phyloP scores from a whole-genome alignment of 1,140 invertebrate genomes.

The Solen grandis region DNA sequence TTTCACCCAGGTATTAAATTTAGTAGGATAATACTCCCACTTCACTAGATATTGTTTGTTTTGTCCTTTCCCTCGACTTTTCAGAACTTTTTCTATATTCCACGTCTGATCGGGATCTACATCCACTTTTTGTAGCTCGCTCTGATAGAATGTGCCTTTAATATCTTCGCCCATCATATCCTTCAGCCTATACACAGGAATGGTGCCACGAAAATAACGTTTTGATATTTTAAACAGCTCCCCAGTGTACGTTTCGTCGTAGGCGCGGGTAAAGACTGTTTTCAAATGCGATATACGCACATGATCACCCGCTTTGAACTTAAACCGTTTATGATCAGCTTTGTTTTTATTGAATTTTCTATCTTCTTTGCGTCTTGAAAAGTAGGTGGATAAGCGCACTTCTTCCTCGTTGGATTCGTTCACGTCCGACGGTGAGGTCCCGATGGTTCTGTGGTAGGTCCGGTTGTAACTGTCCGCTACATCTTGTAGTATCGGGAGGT shows the following conservation, averaged over 20 bases:
- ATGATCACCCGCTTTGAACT: slow-evolving; percentile 12
- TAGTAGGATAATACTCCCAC: not conserved
- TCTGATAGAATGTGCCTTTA: slow-evolving; percentile 9
- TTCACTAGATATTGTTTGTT: slow-evolving; percentile 15
- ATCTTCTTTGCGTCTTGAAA: not conserved
- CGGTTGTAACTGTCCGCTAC: slow-evolving; percentile 2
- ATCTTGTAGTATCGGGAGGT: slow-evolving; percentile 14
- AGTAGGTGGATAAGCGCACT: slow-evolving; percentile 14
- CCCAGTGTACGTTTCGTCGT: not conserved
- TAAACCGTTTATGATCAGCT: too few species aligned
- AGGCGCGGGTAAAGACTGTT: slow-evolving; percentile 15
- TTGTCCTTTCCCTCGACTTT: not conserved
- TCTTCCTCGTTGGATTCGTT: not conserved
- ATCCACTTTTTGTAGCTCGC: slow-evolving; percentile 14
- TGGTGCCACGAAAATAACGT: not conserved
- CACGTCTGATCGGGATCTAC: not conserved
- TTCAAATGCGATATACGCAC: slow-evolving; percentile 4
- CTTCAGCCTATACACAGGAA: slow-evolving; percentile 3
- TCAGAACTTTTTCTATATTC: slow-evolving; percentile 2
- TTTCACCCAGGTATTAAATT: not conserved
- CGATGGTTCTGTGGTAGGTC: slow-evolving; percentile 1
- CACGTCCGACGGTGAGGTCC: not conserved
- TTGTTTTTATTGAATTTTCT: too few species aligned
- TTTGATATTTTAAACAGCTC: slow-evolving; percentile 9
- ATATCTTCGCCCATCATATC: not conserved